Evolutionary conservation across 2,113 vertebrate species (phyloP).

Genomic region (Sinocyclocheilus maitianheensis): DNA sequence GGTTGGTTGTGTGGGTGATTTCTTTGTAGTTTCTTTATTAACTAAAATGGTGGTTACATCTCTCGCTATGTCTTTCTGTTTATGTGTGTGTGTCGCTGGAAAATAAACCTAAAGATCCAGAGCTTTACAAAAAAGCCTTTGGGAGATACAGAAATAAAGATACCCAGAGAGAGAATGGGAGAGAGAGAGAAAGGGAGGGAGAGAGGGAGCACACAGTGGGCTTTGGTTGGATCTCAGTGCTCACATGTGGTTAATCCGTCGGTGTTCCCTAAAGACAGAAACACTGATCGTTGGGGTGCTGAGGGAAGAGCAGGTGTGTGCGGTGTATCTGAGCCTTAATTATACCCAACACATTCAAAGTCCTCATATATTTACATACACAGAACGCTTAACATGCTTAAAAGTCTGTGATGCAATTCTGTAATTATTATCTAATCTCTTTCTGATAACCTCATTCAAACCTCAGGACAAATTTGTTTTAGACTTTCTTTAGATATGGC

Average conservation of each 20-base stretch:
- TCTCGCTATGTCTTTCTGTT: conserved; percentile 28
- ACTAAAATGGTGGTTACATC: conserved; percentile 40
- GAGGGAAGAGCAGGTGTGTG: conserved; percentile 52
- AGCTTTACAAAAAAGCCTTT: conserved; percentile 51
- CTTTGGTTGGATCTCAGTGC: conserved; percentile 56
- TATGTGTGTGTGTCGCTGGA: conserved; percentile 27
- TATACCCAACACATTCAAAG: not conserved
- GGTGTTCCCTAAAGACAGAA: conserved; percentile 57
- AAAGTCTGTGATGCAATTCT: not conserved
- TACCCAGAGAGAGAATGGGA: not conserved
- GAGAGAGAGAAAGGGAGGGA: conserved; percentile 32
- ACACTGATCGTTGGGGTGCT: conserved; percentile 50
- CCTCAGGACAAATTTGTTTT: not conserved
- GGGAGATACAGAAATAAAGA: conserved; percentile 54
- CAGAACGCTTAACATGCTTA: not conserved
- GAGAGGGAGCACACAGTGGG: conserved; percentile 44
- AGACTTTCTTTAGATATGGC: not conserved
- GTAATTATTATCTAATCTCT: not conserved
- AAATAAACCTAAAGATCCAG: conserved; percentile 44
- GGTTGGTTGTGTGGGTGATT: conserved; percentile 51
- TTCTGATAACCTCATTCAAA: not conserved
- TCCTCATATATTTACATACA: not conserved
- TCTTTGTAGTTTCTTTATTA: conserved; percentile 43
- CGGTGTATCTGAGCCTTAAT: conserved; percentile 19
- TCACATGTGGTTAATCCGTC: conserved; percentile 58